These are phyloP conservation scores for Acropternis orthonyx DNA, from an alignment of 2,797 vertebrate species.

Conservation along the genomic window DNA sequence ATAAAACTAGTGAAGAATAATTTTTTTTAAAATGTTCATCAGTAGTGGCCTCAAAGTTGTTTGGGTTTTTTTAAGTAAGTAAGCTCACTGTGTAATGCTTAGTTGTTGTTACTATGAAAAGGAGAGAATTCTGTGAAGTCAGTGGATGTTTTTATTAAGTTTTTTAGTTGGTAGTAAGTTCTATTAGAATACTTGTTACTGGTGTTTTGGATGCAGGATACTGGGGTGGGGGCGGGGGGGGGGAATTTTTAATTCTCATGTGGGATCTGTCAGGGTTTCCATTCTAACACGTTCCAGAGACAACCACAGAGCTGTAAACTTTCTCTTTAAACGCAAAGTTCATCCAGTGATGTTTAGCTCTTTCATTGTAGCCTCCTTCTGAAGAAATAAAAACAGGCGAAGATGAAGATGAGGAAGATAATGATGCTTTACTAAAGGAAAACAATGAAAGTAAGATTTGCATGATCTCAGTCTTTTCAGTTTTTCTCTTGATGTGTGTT, in stretches of 20 bases:
- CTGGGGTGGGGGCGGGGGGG: no score
- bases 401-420: conserved; percentile 95
- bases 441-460: conserved; percentile 93
- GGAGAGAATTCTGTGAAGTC: neutral
- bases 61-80: neutral
- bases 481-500: neutral
- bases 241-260: neutral
- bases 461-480: neutral
- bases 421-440: conserved; percentile 97
- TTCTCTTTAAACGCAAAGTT: neutral
- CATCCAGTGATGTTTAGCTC: conserved; percentile 55
- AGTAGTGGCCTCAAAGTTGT: neutral
- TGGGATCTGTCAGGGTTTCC: neutral
- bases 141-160: neutral
- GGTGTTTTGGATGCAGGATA: neutral
- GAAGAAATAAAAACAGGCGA: conserved; percentile 99
- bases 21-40: accelerated
- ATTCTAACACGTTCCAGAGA: neutral
- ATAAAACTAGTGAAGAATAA: neutral
- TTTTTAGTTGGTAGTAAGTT: neutral
- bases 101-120: neutral
- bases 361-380: conserved; percentile 86
- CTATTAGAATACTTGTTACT: neutral
- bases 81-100: neutral
- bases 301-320: neutral